These are phyloP conservation scores for Craseonycteris thonglongyai DNA, from an alignment of 2,113 vertebrate species.

Conservation along the genomic window DNA sequence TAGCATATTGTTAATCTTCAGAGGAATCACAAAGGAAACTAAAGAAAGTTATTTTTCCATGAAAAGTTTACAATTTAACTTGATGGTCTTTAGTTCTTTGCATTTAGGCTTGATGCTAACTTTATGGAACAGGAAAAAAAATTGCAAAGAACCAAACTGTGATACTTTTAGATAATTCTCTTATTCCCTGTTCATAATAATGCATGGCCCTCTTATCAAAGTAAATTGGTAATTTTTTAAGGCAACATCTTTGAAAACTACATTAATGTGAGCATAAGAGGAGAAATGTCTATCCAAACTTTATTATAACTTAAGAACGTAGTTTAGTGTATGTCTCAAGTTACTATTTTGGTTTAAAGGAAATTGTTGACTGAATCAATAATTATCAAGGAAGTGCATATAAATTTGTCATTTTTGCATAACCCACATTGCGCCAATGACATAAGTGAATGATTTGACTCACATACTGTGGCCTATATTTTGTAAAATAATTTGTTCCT, in stretches of 20 bases:
- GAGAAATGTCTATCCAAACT: background rate
- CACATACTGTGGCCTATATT: background rate
- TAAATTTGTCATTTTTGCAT: constrained; percentile 25
- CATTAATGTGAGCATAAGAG: background rate
- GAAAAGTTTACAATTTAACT: constrained; percentile 17
- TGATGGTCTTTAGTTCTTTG: constrained; percentile 13
- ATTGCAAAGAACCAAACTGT: background rate
- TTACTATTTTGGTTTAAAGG: background rate
- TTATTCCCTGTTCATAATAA: background rate
- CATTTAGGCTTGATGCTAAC: background rate
- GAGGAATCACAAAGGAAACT: constrained; percentile 2
- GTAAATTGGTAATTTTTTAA: background rate
- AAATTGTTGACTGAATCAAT: constrained; percentile 14
- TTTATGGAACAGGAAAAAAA: background rate
- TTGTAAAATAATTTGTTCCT: constrained; percentile 36
- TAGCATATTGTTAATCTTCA: background rate
- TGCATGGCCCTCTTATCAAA: background rate
- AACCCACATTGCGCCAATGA: background rate
- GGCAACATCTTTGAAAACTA: background rate
- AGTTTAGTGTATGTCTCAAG: background rate
- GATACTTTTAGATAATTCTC: constrained; percentile 20
- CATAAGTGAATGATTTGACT: background rate
- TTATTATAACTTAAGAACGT: background rate
- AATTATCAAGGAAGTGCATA: constrained; percentile 1
- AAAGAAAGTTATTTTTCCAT: constrained; percentile 22